Conservation (phyloP, 92 coral and sea anemone species). For the Heteractis magnifica region DNA sequence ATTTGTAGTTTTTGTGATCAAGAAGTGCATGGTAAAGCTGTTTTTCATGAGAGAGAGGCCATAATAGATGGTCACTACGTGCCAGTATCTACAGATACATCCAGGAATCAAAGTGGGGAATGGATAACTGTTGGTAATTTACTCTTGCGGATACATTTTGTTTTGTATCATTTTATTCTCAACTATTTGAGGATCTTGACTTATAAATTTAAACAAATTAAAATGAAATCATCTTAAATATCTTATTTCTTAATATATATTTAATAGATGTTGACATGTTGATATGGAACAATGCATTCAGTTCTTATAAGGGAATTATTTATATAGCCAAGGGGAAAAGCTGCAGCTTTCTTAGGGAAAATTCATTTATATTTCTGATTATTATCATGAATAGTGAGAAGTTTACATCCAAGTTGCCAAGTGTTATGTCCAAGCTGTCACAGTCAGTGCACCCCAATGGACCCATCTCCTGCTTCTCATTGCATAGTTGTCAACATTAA, state of each 20-base stretch:
- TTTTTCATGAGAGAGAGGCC: constrained; percentile 54
- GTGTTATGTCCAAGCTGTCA: background rate
- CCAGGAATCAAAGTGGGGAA: constrained; percentile 34
- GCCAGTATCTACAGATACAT: constrained; percentile 36
- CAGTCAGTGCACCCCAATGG: constrained; percentile 6
- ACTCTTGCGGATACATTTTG: background rate
- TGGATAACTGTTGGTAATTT: constrained; percentile 49
- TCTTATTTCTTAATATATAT: no score
- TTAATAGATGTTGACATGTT: no score
- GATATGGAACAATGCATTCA: no score
- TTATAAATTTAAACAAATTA: no score
- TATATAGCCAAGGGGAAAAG: no score
- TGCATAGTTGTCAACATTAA: constrained; percentile 46
- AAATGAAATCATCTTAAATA: no score
- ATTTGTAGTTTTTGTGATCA: constrained; percentile 38
- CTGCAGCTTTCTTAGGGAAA: background rate
- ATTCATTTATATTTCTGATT: background rate
- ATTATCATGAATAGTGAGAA: background rate
- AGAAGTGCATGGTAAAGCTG: constrained; percentile 16
- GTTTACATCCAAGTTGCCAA: background rate
- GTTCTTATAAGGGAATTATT: no score
- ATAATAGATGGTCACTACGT: constrained; percentile 42
- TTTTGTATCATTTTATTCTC: no score
- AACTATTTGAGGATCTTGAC: background rate
- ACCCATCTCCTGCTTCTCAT: constrained; percentile 15